Evolutionary conservation across 1,140 invertebrate species (phyloP), one percentile per base, ranked within the genome.

Genomic region (Eurosta solidaginis): DNA sequence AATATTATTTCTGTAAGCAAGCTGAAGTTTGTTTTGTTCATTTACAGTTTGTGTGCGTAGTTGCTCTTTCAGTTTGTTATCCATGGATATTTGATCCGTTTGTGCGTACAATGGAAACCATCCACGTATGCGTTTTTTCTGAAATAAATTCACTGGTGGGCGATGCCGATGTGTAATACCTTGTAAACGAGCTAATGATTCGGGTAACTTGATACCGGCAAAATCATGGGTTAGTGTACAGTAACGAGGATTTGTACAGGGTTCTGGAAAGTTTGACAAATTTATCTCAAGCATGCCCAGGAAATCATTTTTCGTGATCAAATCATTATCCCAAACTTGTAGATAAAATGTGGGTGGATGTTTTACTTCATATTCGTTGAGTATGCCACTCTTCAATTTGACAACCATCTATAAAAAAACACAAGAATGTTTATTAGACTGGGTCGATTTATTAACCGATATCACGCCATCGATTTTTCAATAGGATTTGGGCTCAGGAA

Each of bases 271-370:
- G 77, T 90, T 89, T 22, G 91, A 89, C 22, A 93, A 82, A 80
- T 93, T 90, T 27, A 93, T 81, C 47, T 90, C 91, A 10, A 93
- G 82, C 36, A 89, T 86, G 12, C 91, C 91, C 33, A 97, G 88
- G 87, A 94, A 96, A 83, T 96, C 95, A 83, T 96, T 92, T 6
- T 91, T 88, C 0, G 92, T 93, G 79, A 95, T 91, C 49, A 92
- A 90, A 88, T 96, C 95, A 63, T 93, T 94, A 83, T 97, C 94
- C 87, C 87, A 89, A 17, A 89, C 82, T 82, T 89, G 87, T 7
- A 89, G 74, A 77, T 88, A 81, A 0, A 89, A 80, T 79, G 91
- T 90, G 3, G 90, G 86, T 1, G 91, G 91, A 47, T 80, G 68
- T 74, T 89, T 85, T 42, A 83, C 79, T 78, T 88, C 85, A 45